Evolutionary conservation across 2,797 vertebrate species (phyloP).

Genomic region (Epinephelus coioides): DNA sequence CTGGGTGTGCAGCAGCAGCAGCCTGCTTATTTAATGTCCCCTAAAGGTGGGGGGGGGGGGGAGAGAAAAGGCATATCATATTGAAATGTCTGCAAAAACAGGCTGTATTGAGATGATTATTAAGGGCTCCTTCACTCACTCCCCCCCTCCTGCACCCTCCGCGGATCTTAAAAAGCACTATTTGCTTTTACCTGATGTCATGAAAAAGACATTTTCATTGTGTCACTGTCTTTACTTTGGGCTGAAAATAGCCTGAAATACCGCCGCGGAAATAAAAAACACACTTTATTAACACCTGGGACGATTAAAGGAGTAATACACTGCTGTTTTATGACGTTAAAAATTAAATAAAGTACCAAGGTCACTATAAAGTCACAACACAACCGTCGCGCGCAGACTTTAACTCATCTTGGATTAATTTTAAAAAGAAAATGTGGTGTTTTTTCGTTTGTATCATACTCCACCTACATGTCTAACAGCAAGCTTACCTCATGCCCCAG

Average conservation of each 20-base stretch:
- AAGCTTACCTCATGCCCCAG: not conserved
- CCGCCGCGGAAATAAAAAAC: not conserved
- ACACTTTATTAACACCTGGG: not conserved
- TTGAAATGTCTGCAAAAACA: constrained; percentile 57
- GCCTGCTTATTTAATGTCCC: constrained; percentile 60
- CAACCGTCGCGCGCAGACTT: not conserved
- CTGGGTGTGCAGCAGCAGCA: constrained; percentile 38
- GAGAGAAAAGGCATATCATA: constrained; percentile 39
- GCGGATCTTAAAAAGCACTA: constrained; percentile 50
- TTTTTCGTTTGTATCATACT: not conserved
- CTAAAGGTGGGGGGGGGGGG: constrained; percentile 17
- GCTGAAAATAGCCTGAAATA: constrained; percentile 3
- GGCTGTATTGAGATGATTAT: constrained; percentile 56
- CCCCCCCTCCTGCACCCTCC: constrained; percentile 52
- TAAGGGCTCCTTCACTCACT: constrained; percentile 54
- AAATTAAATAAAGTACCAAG: not conserved
- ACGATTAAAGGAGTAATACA: constrained; percentile 8
- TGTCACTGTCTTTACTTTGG: not conserved
- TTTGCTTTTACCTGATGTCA: constrained; percentile 56
- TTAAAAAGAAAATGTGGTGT: not conserved
- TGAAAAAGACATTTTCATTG: constrained; percentile 15
- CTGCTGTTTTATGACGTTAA: not conserved
- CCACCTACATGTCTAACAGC: not conserved
- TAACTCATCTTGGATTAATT: constrained; percentile 20
- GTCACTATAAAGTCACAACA: not conserved